Evolutionary conservation across 1,140 invertebrate genomes (phyloP).

Genomic region (Centruroides sculpturatus): DNA sequence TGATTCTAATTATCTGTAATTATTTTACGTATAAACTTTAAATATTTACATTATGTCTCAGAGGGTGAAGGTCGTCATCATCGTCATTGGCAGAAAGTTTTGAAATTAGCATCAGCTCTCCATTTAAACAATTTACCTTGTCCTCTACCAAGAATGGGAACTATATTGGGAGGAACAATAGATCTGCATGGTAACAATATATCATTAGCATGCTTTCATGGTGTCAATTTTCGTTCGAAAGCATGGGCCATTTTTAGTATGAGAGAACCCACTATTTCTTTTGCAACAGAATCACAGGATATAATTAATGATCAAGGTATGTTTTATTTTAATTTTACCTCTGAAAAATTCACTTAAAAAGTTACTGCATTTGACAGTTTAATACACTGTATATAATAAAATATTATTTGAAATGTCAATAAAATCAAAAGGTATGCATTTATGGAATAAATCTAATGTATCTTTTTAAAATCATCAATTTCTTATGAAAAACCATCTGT

Average conservation of each 20-base stretch:
- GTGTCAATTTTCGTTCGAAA: constrained; percentile 92
- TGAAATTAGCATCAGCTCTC: constrained; percentile 52
- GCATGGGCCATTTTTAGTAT: constrained; percentile 92
- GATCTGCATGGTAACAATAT: constrained; percentile 76
- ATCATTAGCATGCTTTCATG: constrained; percentile 91
- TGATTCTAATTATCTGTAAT: no score
- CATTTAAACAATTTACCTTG: constrained; percentile 55
- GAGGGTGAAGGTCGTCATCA: constrained; percentile 57
- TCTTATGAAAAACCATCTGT: no score
- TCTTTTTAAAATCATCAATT: no score
- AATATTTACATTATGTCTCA: not conserved
- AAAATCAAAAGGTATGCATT: no score
- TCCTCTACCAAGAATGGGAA: constrained; percentile 51
- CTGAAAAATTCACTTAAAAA: no score
- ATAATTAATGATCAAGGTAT: constrained; percentile 40
- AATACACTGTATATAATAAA: no score
- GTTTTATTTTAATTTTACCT: no score
- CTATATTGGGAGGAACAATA: constrained; percentile 83
- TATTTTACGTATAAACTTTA: no score
- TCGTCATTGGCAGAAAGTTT: constrained; percentile 77
- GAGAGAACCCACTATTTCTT: constrained; percentile 85
- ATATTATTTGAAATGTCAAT: no score
- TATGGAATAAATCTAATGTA: no score
- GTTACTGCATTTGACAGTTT: no score
- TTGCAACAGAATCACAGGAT: constrained; percentile 86